These are phyloP conservation scores for Yponomeuta evonymella DNA, from an alignment of 2,888 invertebrate genomes.

Conservation along the genomic window DNA sequence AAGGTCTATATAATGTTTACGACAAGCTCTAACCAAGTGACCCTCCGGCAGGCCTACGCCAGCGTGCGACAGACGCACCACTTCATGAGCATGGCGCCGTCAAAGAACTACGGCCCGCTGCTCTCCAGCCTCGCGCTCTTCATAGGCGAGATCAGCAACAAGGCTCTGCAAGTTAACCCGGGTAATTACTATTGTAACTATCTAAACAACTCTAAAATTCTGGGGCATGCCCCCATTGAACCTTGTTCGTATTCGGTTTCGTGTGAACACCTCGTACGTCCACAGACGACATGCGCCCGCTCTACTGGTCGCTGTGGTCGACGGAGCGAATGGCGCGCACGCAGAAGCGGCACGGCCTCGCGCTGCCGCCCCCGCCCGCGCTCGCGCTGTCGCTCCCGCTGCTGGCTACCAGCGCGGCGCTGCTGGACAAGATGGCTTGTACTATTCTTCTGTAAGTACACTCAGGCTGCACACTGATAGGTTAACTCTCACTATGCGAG, in stretches of 20 bases:
- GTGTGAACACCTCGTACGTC: background rate
- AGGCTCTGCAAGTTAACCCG: slow-evolving; percentile 49
- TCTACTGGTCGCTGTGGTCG: slow-evolving; percentile 30
- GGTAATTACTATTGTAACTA: slow-evolving; percentile 33
- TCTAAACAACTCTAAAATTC: too few relatives aligned
- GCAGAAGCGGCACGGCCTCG: slow-evolving; percentile 18
- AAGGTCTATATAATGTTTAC: too few relatives aligned
- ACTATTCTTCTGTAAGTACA: slow-evolving; percentile 3
- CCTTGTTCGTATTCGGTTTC: too few relatives aligned
- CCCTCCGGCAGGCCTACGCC: slow-evolving; percentile 39
- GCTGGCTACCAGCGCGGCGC: slow-evolving; percentile 33
- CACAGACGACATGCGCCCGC: slow-evolving; percentile 42
- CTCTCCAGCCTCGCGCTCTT: slow-evolving; percentile 35
- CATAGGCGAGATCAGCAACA: slow-evolving; percentile 43
- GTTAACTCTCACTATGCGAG: too few relatives aligned
- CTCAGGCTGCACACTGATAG: background rate
- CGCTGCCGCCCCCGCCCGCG: slow-evolving; percentile 24
- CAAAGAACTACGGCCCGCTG: slow-evolving; percentile 32
- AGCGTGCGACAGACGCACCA: slow-evolving; percentile 39
- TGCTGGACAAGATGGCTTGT: slow-evolving; percentile 33
- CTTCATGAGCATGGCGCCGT: slow-evolving; percentile 36
- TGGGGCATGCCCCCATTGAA: too few relatives aligned
- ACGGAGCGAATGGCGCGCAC: slow-evolving; percentile 25
- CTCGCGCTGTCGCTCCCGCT: slow-evolving; percentile 33
- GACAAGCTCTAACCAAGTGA: background rate